Conservation (phyloP, 1,140 invertebrate genomes). For the Hestina assimilis region DNA sequence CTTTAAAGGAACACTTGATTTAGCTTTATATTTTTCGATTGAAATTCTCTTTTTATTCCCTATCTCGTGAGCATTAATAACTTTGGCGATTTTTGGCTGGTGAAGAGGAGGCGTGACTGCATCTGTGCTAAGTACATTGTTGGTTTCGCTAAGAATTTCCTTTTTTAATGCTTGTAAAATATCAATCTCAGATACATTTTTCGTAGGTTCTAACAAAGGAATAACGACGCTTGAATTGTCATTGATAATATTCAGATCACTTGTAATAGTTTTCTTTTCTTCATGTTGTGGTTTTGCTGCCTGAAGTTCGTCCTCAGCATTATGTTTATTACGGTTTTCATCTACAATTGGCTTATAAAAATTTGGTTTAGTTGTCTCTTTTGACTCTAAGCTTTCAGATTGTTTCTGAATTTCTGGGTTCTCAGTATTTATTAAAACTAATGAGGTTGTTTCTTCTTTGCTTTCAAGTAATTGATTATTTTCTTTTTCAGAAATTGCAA, state of each 20-base stretch:
- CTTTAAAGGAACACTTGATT: slow-evolving; percentile 31
- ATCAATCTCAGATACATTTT: slow-evolving; percentile 67
- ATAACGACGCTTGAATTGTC: slow-evolving; percentile 37
- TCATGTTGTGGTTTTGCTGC: neutral
- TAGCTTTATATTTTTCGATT: slow-evolving; percentile 75
- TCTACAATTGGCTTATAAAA: slow-evolving; percentile 43
- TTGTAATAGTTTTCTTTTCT: neutral
- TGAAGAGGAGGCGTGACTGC: slow-evolving; percentile 49
- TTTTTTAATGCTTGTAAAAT: slow-evolving; percentile 74
- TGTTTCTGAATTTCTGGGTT: slow-evolving; percentile 5
- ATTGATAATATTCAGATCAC: neutral
- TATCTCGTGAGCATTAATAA: slow-evolving; percentile 56
- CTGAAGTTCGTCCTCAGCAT: neutral
- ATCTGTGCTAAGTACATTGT: slow-evolving; percentile 40
- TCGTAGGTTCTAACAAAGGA: slow-evolving; percentile 47
- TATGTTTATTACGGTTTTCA: slow-evolving; percentile 12
- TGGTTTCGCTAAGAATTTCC: slow-evolving; percentile 63
- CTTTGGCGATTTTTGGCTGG: slow-evolving; percentile 68
- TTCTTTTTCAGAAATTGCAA: neutral
- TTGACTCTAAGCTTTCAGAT: neutral
- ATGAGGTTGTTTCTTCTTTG: slow-evolving; percentile 1
- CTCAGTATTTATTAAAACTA: neutral
- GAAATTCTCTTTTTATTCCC: slow-evolving; percentile 68
- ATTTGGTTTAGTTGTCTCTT: slow-evolving; percentile 31
- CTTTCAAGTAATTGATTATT: neutral